These are phyloP conservation scores for Neodiprion pinetum DNA, from an alignment of 1,140 invertebrate genomes.

Conservation along the genomic window DNA sequence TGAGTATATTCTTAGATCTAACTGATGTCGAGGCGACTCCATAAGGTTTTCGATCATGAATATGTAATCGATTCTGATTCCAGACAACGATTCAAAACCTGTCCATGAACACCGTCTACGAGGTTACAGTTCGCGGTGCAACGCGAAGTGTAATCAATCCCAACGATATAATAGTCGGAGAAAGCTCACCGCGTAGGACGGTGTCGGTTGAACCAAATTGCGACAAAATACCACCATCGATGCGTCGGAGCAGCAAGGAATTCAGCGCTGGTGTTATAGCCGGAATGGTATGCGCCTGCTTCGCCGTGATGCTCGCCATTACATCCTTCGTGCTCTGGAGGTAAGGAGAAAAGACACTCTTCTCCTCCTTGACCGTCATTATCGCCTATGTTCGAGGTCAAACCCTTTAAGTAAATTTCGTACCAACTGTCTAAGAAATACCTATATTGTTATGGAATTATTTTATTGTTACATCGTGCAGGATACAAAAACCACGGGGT, in stretches of 20 bases:
- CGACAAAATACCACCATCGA: constrained; percentile 67
- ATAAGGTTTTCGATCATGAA: too few relatives aligned
- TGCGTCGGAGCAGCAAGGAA: constrained; percentile 66
- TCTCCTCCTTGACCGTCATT: not conserved
- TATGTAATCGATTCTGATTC: constrained; percentile 34
- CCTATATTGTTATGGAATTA: too few relatives aligned
- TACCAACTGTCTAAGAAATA: too few relatives aligned
- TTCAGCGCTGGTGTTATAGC: constrained; percentile 77
- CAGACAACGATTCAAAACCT: constrained; percentile 78
- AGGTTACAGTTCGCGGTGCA: constrained; percentile 75
- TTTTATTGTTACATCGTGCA: too few relatives aligned
- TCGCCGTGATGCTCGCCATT: constrained; percentile 74
- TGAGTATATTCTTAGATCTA: constrained; percentile 48
- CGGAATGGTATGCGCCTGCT: constrained; percentile 75
- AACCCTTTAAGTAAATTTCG: too few relatives aligned
- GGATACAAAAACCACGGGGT: too few relatives aligned
- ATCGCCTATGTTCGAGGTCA: too few relatives aligned
- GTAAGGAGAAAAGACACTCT: constrained; percentile 61
- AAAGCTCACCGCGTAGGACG: constrained; percentile 69
- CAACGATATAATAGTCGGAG: constrained; percentile 70
- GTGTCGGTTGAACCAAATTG: constrained; percentile 74
- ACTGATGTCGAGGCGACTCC: too few relatives aligned
- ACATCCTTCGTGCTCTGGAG: constrained; percentile 79
- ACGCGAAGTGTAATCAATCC: constrained; percentile 72
- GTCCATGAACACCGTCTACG: constrained; percentile 76